Evolutionary conservation across 2,888 invertebrate genomes (phyloP), one percentile per base, ranked within the genome.

Genomic region (Lissocephala sabroskyi): DNA sequence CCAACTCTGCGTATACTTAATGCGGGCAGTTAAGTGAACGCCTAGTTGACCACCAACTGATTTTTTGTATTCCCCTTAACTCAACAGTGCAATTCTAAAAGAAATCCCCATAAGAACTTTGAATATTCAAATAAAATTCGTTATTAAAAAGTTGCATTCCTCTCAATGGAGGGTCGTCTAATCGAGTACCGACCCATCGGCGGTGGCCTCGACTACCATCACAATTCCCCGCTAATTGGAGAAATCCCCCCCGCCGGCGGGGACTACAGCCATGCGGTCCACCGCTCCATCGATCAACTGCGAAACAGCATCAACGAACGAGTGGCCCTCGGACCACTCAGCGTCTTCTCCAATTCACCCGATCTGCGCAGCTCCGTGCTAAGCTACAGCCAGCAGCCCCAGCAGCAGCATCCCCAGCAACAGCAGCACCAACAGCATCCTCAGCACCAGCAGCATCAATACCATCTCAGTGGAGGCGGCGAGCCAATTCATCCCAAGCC

Each of bases 201-300:
- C 43, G 89, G 89, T 49, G 89, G 89, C 29, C 85, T 89, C 53
- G 89, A 89, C 74, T 89, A 89, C 80, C 90, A 89, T 80, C 89
- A 89, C 76, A 85, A 84, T 52, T 89, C 89, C 10, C 90, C 89
- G 6, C 79, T 89, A 10, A 89, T 90, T 86, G 90, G 89, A 1
- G 90, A 90, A 83, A 90, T 90, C 79, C 90, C 89, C 29, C 81
- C 81, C 10, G 64, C 61, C 11, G 82, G 89, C 65, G 85, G 85
- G 1, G 89, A 89, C 62, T 89, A 89, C 79, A 87, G 89, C 62
- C 88, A 89, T 46, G 89, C 89, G 58, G 89, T 89, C 73, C 89
- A 89, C 78, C 87, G 89, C 66, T 89, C 89, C 61, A 89, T 89
- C 81, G 89, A 89, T 62, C 89, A 89, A 68, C 80, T 89, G 62